Evolutionary conservation across 2,797 vertebrate species (phyloP).

Genomic region (Limnodromus scolopaceus): DNA sequence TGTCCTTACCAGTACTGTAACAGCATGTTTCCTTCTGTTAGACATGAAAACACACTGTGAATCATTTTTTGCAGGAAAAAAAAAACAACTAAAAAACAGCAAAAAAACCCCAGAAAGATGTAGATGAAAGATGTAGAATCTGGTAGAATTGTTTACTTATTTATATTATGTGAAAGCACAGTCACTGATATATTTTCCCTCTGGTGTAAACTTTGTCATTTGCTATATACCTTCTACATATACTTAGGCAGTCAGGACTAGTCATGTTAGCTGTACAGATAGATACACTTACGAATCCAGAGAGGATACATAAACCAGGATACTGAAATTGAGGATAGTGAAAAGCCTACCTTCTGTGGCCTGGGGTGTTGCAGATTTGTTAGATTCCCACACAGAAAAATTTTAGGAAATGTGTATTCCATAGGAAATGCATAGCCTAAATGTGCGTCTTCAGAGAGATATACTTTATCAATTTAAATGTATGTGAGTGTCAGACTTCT

Average conservation of each 20-base stretch:
- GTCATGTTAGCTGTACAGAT: background rate
- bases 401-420: background rate
- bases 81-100: background rate
- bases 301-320: background rate
- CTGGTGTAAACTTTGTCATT: background rate
- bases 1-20: background rate
- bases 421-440: background rate
- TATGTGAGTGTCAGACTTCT: fast-evolving
- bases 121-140: background rate
- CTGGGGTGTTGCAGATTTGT: background rate
- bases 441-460: background rate
- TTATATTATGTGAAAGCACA: background rate
- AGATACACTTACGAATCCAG: background rate
- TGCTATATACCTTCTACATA: background rate
- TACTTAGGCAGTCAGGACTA: background rate
- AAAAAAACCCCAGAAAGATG: background rate
- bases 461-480: background rate
- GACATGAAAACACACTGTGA: fast-evolving
- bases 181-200: background rate
- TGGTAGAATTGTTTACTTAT: background rate
- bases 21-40: background rate
- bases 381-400: background rate
- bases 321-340: background rate
- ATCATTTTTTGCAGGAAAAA: background rate
- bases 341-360: background rate